Base-by-base conservation (phyloP, 2,113 vertebrate genomes). In the Ammodramus savannarum region DNA sequence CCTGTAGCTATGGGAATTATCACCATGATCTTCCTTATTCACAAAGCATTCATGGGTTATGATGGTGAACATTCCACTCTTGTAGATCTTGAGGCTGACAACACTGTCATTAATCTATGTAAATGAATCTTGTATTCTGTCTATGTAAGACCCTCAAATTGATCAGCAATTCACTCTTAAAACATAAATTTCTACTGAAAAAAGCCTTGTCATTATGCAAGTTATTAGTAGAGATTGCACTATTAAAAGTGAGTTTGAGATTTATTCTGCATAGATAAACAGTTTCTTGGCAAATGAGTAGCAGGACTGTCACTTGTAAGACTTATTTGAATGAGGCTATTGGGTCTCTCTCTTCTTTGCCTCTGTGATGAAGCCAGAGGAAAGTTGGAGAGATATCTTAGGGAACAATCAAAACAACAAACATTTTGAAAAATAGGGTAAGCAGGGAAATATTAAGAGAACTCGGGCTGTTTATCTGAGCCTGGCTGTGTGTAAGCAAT, bases 351-450 rank as follows among this genome's bases (percentile, higher is more conserved):
- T 72, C 22, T 85, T 63, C 43, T 43, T 55, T 58, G 85, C 74
- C 87, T 92, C 54, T 82, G 54, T 13, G 81, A 68, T 31, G 87
- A 85, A 91, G 89, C 91, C 89, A 95, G 83, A 72, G 76, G 65
- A 95, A 93, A 95, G 46, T 87, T 97, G 95, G 91, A 95, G 66
- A 73, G 38, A 49, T 85, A 93, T 95, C 89, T 89, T 92, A 95
- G 44, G 55, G 58, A 96, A 82, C 6, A 19, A 94, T 87, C 89
- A 93, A 92, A 95, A 89, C 75, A 96, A 84, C 65, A 93, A 95
- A 95, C 81, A 89, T 82, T 79, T 80, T 93, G 87, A 93, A 87
- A 95, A 94, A 94, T 36, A 66, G 93, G 46, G 41, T 61, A 87
- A 82, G 78, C 49, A 68, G 54, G 49, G 77, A 94, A 95, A 91